phyloP scores from a whole-genome alignment of 2,888 invertebrate species.

The Caenorhabditis wallacei region DNA sequence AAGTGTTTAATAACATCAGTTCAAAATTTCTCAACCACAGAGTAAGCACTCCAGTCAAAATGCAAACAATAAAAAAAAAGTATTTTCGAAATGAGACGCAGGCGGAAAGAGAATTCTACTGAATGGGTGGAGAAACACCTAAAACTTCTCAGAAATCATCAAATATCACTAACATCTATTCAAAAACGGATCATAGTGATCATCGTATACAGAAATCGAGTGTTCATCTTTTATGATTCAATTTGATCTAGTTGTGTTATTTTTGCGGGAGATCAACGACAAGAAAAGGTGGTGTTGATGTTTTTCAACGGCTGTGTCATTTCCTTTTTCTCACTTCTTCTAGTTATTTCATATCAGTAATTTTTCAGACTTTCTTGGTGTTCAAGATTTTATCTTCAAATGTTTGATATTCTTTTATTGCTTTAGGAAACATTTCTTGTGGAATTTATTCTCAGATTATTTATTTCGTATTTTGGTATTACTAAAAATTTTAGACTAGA shows the following conservation, averaged over 20 bases:
- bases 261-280: slow-evolving; percentile 31
- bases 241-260: slow-evolving; percentile 24
- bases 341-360: not conserved
- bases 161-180: slow-evolving; percentile 19
- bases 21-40: slow-evolving; percentile 9
- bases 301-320: slow-evolving; percentile 11
- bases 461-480: too few species aligned
- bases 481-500: too few species aligned
- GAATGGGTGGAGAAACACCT: slow-evolving; percentile 1
- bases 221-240: slow-evolving; percentile 19
- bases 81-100: slow-evolving; percentile 33
- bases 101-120: slow-evolving; percentile 16
- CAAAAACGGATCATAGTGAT: slow-evolving; percentile 12
- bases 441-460: too few species aligned
- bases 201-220: not conserved
- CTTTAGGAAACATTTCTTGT: too few species aligned
- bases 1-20: slow-evolving; percentile 30
- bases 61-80: slow-evolving; percentile 17
- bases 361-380: not conserved
- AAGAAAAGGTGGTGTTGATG: slow-evolving; percentile 17
- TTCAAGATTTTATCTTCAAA: not conserved
- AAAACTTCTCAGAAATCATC: slow-evolving; percentile 2
- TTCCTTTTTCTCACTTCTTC: slow-evolving; percentile 5
- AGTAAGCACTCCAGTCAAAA: slow-evolving; percentile 28
- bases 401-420: not conserved